Conservation (phyloP, 35 echinoderm and acorn worm species). For the Patiria miniata region DNA sequence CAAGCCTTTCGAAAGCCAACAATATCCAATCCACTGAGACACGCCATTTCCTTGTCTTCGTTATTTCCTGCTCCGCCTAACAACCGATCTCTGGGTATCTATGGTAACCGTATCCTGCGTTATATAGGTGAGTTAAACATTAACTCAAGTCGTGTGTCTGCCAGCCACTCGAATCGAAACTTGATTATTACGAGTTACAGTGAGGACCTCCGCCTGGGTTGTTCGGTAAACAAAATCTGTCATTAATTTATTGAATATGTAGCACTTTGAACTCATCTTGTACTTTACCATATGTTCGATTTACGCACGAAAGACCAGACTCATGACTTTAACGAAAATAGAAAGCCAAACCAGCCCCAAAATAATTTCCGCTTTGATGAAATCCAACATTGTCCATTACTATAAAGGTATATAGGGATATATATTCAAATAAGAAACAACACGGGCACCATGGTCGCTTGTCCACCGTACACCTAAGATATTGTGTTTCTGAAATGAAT, state of each 20-base stretch:
- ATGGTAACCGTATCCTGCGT: not conserved
- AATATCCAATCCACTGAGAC: too few relatives aligned
- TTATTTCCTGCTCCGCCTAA: not conserved
- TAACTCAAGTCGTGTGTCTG: constrained; percentile 12
- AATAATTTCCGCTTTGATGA: not conserved
- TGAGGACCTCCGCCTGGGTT: not conserved
- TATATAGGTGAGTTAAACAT: not conserved
- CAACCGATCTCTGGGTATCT: not conserved
- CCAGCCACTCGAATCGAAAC: not conserved
- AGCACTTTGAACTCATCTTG: constrained; percentile 7
- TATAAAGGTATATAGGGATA: not conserved
- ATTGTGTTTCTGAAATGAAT: too few relatives aligned
- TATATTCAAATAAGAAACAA: not conserved
- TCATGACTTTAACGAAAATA: not conserved
- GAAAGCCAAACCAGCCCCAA: not conserved
- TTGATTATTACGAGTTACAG: not conserved
- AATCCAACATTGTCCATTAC: not conserved
- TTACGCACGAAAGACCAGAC: not conserved
- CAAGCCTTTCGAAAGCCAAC: too few relatives aligned
- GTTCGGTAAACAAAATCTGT: not conserved
- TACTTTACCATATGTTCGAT: not conserved
- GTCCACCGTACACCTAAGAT: not conserved
- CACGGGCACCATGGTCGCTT: not conserved
- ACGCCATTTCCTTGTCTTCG: too few relatives aligned
- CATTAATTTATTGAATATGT: constrained; percentile 6